Evolutionary conservation across 1,140 invertebrate genomes (phyloP).

Genomic region (Pissodes strobi): DNA sequence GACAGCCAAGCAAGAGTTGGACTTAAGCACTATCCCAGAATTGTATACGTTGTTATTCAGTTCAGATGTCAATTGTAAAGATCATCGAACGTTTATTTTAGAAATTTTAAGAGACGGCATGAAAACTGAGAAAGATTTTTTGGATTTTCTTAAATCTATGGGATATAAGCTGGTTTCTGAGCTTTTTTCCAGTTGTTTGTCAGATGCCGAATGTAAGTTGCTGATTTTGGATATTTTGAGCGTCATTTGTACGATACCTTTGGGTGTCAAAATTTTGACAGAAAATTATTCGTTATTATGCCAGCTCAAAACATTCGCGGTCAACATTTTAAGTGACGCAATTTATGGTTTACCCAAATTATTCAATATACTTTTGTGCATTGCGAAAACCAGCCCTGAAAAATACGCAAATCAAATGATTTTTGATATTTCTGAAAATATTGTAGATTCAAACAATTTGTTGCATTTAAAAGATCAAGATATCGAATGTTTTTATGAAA

Average conservation of each 20-base stretch:
- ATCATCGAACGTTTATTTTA: constrained; percentile 71
- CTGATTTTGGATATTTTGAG: constrained; percentile 66
- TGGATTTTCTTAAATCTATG: constrained; percentile 58
- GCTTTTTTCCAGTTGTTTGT: constrained; percentile 57
- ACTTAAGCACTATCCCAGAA: constrained; percentile 76
- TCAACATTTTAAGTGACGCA: background rate
- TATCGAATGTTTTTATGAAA: constrained; percentile 37
- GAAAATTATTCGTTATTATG: constrained; percentile 65
- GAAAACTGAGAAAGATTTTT: constrained; percentile 59
- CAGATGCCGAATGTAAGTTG: constrained; percentile 61
- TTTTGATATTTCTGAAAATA: constrained; percentile 22
- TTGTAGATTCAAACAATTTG: constrained; percentile 17
- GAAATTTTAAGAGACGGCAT: constrained; percentile 68
- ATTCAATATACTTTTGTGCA: constrained; percentile 31
- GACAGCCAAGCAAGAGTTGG: constrained; percentile 68
- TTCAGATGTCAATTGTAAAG: constrained; percentile 63
- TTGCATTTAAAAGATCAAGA: constrained; percentile 25
- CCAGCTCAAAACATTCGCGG: constrained; percentile 48
- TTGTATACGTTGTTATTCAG: constrained; percentile 75
- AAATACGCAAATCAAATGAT: constrained; percentile 23
- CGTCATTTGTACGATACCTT: constrained; percentile 62
- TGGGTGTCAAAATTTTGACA: constrained; percentile 64
- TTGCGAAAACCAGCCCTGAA: constrained; percentile 34
- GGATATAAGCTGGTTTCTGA: constrained; percentile 63
- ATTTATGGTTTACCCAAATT: constrained; percentile 28